phyloP scores from a whole-genome alignment of 2,797 vertebrate genomes.

The Tenualosa ilisha region DNA sequence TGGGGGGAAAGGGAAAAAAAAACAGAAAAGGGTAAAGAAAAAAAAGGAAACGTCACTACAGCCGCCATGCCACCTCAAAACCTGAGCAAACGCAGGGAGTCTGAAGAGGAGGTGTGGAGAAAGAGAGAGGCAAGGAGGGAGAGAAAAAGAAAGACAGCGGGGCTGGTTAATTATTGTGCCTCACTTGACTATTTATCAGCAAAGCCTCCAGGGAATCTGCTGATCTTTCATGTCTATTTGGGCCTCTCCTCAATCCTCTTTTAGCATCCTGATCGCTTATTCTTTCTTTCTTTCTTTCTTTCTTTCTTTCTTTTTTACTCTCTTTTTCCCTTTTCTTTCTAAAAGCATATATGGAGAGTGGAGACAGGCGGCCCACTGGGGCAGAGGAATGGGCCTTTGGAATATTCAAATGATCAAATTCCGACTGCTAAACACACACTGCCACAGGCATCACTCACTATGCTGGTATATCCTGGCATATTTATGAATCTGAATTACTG shows the following conservation, averaged over 20 bases:
- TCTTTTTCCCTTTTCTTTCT: not conserved
- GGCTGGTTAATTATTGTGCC: slow-evolving; percentile 77
- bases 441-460: not conserved
- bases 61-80: slow-evolving; percentile 51
- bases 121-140: not conserved
- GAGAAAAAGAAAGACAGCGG: slow-evolving; percentile 48
- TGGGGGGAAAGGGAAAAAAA: slow-evolving; percentile 48
- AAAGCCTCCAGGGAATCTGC: slow-evolving; percentile 46
- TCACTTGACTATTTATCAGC: slow-evolving; percentile 65
- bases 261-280: not conserved
- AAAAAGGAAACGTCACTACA: not conserved
- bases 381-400: not conserved
- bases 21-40: not conserved
- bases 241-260: not conserved
- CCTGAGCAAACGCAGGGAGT: slow-evolving; percentile 69
- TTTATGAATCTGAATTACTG: slow-evolving; percentile 11
- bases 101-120: slow-evolving; percentile 43
- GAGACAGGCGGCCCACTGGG: not conserved
- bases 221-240: slow-evolving; percentile 40
- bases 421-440: slow-evolving; percentile 7
- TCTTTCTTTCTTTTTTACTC: not conserved
- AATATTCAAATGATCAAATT: slow-evolving; percentile 21
- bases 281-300: slow-evolving; percentile 8
- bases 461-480: not conserved
- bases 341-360: not conserved